Conservation (phyloP, 2,888 invertebrate genomes). For the Anagyrus pseudococci region DNA sequence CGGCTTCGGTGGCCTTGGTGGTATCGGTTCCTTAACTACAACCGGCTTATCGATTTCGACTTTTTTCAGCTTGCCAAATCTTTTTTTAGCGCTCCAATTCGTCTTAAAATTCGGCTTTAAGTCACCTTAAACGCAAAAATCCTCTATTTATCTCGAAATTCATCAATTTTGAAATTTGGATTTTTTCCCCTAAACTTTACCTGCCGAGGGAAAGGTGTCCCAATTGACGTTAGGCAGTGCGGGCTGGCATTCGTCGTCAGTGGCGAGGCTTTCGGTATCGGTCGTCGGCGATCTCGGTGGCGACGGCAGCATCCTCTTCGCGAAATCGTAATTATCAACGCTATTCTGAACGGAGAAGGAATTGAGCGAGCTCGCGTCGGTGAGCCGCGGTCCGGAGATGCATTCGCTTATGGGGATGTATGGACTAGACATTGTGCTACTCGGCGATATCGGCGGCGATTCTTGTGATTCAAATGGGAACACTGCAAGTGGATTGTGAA, state of each 20-base stretch:
- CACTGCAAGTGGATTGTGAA: slow-evolving; percentile 44
- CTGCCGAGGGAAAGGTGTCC: slow-evolving; percentile 61
- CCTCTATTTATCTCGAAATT: not conserved
- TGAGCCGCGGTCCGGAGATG: slow-evolving; percentile 77
- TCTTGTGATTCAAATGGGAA: slow-evolving; percentile 62
- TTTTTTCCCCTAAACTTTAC: slow-evolving; percentile 36
- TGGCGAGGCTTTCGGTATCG: slow-evolving; percentile 72
- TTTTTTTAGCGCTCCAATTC: slow-evolving; percentile 65
- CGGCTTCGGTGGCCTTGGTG: slow-evolving; percentile 81
- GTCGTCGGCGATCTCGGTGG: slow-evolving; percentile 71
- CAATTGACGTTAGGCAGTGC: slow-evolving; percentile 65
- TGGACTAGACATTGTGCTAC: slow-evolving; percentile 74
- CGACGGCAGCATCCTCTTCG: slow-evolving; percentile 54
- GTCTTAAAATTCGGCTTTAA: slow-evolving; percentile 67
- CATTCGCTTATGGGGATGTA: slow-evolving; percentile 94
- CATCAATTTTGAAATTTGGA: not conserved
- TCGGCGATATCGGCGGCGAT: slow-evolving; percentile 71
- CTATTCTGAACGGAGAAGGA: slow-evolving; percentile 49
- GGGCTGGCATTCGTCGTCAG: slow-evolving; percentile 72
- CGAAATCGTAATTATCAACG: slow-evolving; percentile 55
- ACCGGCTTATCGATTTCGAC: slow-evolving; percentile 50
- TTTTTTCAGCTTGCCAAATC: slow-evolving; percentile 66
- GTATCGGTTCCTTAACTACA: slow-evolving; percentile 65
- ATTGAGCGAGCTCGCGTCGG: slow-evolving; percentile 56
- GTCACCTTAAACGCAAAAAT: slow-evolving; percentile 48